Base-by-base conservation (phyloP, 2,113 vertebrate genomes). In the Python bivittatus region DNA sequence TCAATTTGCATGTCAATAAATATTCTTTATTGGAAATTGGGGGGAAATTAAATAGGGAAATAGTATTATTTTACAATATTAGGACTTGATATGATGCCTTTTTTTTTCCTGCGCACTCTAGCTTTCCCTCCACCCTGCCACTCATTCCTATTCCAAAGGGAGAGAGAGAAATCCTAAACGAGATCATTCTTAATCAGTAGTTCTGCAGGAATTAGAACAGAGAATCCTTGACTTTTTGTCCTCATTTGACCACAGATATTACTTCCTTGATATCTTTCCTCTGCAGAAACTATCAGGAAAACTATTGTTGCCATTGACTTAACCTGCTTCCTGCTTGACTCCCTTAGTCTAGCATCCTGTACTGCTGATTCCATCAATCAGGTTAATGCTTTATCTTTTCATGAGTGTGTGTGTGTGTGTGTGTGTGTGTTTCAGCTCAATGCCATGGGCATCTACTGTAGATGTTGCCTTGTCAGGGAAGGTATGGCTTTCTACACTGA, bases 361-460 rank as follows among this genome's bases (percentile, higher is more conserved):
- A 96, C 98, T 84, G 99, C 99, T 97, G 99, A 99, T 92, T 98
- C 99, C 94, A 98, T 99, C 96, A 99, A 99, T 95, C 99, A 99
- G 99, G 99, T 99, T 91, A 97, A 98, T 98, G 20, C 33, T 1
- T 60, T 23, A 27, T 72, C 48, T 92, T 93, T 60, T 48, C 38
- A 7, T 91, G 52, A 68, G 52, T 53, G 33, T 17, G 42, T 79
- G 6, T 72, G 33, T 38, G 44, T 53, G n/a, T n/a, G n/a, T n/a
- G n/a, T n/a, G n/a, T n/a, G n/a, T n/a, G n/a, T 86, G 54, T 88
- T 44, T 33, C 42, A 92, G 38, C 38, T 88, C 54, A 56, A 52
- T 42, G 15, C 60, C 85, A 44, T 17, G 15, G 33, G 61, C 33
- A 54, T 0, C 57, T 95, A 79, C 33, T 79, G 72, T 79, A 84